Base-by-base conservation (phyloP, 2,113 vertebrate genomes). In the Otocyon megalotis region DNA sequence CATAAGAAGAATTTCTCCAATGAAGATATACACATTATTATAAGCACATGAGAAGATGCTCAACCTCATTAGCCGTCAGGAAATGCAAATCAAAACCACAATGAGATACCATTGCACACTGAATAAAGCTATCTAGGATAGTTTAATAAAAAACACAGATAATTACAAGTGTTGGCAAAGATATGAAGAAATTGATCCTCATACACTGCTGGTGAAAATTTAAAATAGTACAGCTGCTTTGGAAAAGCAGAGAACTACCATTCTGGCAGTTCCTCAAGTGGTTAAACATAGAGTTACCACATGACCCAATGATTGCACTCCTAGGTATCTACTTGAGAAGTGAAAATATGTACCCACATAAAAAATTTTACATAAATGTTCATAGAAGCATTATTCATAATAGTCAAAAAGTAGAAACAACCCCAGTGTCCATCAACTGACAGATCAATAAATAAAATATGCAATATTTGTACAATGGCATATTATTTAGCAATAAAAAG, bases 401-500 rank as follows among this genome's bases (percentile, higher is more conserved):
- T 48, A 48, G 43, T 63, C 22, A 60, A 65, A 94, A 90, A 79
- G 24, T 53, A 4, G 54, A 92, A 89, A 35, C 20, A 96, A 90
- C 8, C n/a, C 63, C 53, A 90, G 87, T 32, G 32, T 86, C 43
- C 35, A 88, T 24, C n/a, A 63, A 35, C 63, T 60, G 13, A 48
- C 37, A 24, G 62, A 50, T 35, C 85, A 67, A 79, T 87, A 79
- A 32, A 20, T 88, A 79, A 58, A 82, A 84, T 37, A 2, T 35
- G 12, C 5, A 88, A 2, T 67, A 43, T 93, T 72, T 54, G 43
- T 74, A 72, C 54, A 71, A 54, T 53, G n/a, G 14, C 53, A 58
- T 88, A 60, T 58, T 83, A 87, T 43, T 67, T 48, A 95, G 30
- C 76, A 54, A 65, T 80, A 93, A 88, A 83, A 83, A 67, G 50